Evolutionary conservation across 2,113 vertebrate genomes (phyloP), one percentile per base, ranked within the genome.

Genomic region (Amphiprion percula): DNA sequence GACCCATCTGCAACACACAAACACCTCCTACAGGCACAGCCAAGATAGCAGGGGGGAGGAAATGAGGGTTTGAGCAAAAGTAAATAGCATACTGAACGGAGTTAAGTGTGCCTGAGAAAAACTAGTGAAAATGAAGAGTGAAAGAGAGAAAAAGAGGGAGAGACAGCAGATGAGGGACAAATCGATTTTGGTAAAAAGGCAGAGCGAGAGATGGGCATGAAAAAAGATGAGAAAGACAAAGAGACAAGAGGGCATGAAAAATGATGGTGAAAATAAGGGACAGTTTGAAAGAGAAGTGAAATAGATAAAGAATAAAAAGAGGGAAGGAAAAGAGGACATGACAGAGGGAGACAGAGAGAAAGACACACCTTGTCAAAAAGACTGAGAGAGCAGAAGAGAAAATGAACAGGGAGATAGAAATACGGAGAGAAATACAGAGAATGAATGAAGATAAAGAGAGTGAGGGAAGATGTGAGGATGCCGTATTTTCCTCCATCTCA

Each of bases 401-500:
- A 84, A 68, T 61, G 80, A 82, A 84, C 54, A 53, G 63, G 49
- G 53, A 68, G 79, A 71, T 26, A 84, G 65, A 73, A 60, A 54
- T 21, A 30, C 52, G 78, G 79, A 66, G 52, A 75, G 44, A 50
- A 55, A 61, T 44, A 62, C 47, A 77, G 39, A 60, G 77, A 87
- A 76, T 77, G 87, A 86, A 88, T 79, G 71, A 81, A 86, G 88
- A 85, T n/a, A 12, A 66, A 87, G 71, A 79, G 80, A 58, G 77
- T 26, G 83, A 84, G 56, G 58, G 49, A 77, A 83, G 88, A 88
- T 28, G 80, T 60, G 81, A 80, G 67, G 87, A 88, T 50, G 86
- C 72, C 80, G 79, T 87, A 83, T 86, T 90, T 90, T 88, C 75
- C 62, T 87, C 80, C 65, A 79, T 89, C 90, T 91, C 91, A 90